Base-by-base conservation (phyloP, 2,888 invertebrate species). In the Diaprepes abbreviatus region DNA sequence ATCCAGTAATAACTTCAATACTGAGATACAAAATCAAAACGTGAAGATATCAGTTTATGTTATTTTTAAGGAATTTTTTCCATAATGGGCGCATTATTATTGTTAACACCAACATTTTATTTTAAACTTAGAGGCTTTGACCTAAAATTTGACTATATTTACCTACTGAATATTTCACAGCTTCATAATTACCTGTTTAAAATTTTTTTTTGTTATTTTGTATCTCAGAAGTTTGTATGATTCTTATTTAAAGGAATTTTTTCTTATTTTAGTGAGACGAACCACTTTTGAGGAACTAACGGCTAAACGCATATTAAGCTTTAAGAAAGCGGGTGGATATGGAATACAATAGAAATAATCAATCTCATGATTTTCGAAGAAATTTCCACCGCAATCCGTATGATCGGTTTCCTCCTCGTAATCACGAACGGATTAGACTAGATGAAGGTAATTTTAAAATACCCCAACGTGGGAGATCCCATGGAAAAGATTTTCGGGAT, bases 261-360 rank as follows among this genome's bases (percentile, higher is more conserved):
- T 57, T 38, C 38, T 21, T 58, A 58, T 58, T 58, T 43, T 12
- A 58, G 58, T 24, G 43, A 38, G 43, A 31, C 40, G 58, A 43
- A 55, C 12, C 16, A 9, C 9, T 31, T 50, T 6, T 3, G 24
- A 38, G 10, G 12, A 55, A 38, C 12, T 24, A 7, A 43, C 10
- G 10, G 16, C 4, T 9, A 24, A 4, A 24, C 24, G 24, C 24
- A 24, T 5, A 24, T 5, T 24, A 4, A 24, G 5, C 24, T 3
- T 24, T 5, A 4, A 16, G 24, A 24, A 24, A 45, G 3, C n/a
- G 35, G 9, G 9, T 17, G 16, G 28, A 36, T 40, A 66, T 66
- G 66, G 66, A 66, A 28, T 31, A 66, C 50, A 65, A 65, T 45
- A 66, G 66, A 58, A 31, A 55, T 21, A 14, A 45, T 33, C 33